phyloP scores from a whole-genome alignment of 2,797 vertebrate genomes.

The Pangasius djambal region DNA sequence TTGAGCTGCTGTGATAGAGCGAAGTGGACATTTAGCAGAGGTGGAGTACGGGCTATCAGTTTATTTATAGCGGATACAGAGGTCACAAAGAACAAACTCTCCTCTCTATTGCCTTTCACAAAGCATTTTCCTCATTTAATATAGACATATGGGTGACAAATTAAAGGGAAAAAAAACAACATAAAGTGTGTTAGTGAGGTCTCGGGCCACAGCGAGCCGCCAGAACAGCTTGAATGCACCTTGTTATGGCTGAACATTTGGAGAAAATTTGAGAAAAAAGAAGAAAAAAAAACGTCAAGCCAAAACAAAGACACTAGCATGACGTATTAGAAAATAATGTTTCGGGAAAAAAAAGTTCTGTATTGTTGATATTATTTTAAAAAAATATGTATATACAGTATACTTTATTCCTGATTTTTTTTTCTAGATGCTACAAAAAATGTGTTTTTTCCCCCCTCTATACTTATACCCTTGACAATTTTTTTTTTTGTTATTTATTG shows the following conservation, averaged over 20 bases:
- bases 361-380: background rate
- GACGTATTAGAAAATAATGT: background rate
- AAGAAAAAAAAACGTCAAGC: background rate
- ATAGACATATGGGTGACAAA: background rate
- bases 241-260: background rate
- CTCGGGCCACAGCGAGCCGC: background rate
- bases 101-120: slow-evolving; percentile 20
- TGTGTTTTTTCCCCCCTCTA: too few species aligned
- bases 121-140: slow-evolving; percentile 5
- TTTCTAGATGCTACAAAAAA: background rate
- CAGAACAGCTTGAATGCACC: background rate
- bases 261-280: background rate
- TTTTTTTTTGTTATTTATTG: background rate
- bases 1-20: slow-evolving; percentile 16
- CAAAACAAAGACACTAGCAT: background rate
- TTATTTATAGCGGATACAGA: slow-evolving; percentile 19
- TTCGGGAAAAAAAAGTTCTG: background rate
- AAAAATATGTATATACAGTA: too few species aligned
- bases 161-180: background rate
- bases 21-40: slow-evolving; percentile 8
- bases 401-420: too few species aligned
- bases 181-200: background rate
- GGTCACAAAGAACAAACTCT: slow-evolving; percentile 17
- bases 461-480: too few species aligned
- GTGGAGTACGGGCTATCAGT: background rate